phyloP scores from a whole-genome alignment of 2,888 invertebrate genomes.

The Halocaridina rubra region DNA sequence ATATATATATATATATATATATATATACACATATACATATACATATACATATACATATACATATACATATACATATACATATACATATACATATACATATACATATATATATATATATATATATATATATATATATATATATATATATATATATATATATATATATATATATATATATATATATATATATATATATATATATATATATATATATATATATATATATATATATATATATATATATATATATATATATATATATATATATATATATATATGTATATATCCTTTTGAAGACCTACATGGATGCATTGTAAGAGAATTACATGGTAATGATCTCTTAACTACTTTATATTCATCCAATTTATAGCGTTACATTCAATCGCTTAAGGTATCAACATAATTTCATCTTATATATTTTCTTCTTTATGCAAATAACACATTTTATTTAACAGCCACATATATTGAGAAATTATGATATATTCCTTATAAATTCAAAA shows the following conservation, averaged over 20 bases:
- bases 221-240: not conserved
- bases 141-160: slow-evolving; percentile 14
- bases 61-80: slow-evolving; percentile 14
- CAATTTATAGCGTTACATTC: no score
- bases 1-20: slow-evolving; percentile 23
- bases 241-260: not conserved
- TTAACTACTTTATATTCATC: no score
- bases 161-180: not conserved
- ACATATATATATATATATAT: not conserved
- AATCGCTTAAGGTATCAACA: no score
- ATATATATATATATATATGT: no score
- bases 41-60: not conserved
- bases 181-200: not conserved
- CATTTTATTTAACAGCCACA: no score
- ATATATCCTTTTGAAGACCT: no score
- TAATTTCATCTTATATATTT: no score
- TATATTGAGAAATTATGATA: no score
- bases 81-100: slow-evolving; percentile 12
- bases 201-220: not conserved
- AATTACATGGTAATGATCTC: no score
- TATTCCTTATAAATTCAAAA: no score
- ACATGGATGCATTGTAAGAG: no score
- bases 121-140: slow-evolving; percentile 1
- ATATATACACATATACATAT: slow-evolving; percentile 13
- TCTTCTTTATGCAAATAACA: no score